phyloP scores from a whole-genome alignment of 2,888 invertebrate genomes.

The Chymomyza procnemis region DNA sequence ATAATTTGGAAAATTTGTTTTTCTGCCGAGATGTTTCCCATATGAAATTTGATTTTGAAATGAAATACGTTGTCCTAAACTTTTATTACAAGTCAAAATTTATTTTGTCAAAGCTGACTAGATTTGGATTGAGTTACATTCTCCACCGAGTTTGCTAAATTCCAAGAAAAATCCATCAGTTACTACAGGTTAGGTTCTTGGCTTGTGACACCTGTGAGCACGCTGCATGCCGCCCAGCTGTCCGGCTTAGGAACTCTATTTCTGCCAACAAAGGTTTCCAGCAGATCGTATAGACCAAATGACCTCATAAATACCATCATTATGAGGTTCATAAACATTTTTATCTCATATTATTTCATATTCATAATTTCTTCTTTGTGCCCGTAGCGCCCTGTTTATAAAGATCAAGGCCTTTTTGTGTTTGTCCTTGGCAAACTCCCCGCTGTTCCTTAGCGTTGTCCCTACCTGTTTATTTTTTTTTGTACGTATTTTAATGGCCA shows the following conservation, averaged over 20 bases:
- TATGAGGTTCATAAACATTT: slow-evolving; percentile 67
- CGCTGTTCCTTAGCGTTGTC: not conserved
- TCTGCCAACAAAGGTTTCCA: not conserved
- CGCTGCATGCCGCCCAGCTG: slow-evolving; percentile 45
- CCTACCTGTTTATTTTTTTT: not conserved
- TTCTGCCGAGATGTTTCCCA: slow-evolving; percentile 23
- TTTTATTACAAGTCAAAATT: not conserved
- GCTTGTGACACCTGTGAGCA: slow-evolving; percentile 41
- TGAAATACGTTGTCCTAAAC: slow-evolving; percentile 16
- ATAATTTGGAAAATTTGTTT: not conserved
- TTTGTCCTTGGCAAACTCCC: slow-evolving; percentile 30
- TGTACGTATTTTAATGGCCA: slow-evolving; percentile 34
- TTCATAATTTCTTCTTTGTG: slow-evolving; percentile 45
- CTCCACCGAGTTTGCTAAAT: too few relatives aligned
- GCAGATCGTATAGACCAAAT: slow-evolving; percentile 24
- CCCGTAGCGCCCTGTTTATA: slow-evolving; percentile 1
- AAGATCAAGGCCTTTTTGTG: slow-evolving; percentile 57
- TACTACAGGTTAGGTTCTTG: too few relatives aligned
- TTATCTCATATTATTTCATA: slow-evolving; percentile 57
- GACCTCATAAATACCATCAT: slow-evolving; percentile 68
- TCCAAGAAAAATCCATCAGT: not conserved
- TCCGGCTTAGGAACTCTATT: not conserved
- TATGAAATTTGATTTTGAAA: slow-evolving; percentile 27
- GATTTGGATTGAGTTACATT: too few relatives aligned
- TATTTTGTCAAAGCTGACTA: not conserved